Evolutionary conservation across 2,113 vertebrate genomes (phyloP), one percentile per base, ranked within the genome.

Genomic region (Raphicerus campestris): DNA sequence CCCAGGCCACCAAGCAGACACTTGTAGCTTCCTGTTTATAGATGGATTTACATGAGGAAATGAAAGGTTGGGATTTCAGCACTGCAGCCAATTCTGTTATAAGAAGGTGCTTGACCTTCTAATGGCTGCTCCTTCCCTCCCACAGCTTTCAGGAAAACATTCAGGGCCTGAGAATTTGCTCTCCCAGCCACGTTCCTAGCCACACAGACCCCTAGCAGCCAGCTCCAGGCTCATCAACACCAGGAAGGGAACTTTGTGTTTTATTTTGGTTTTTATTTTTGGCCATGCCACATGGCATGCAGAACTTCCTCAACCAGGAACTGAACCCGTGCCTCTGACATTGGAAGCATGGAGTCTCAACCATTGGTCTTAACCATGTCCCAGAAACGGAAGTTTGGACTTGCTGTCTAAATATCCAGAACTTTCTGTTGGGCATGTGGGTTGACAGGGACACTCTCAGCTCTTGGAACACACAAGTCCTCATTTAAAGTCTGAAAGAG

Each of bases 191-290:
- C 5, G 16, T 24, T 26, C 26, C 35, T 26, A 1, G 39, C 22
- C 13, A 4, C 1, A 15, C 42, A 6, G 75, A 22, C 16, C 47
- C 32, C n/a, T 28, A 1, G n/a, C 60, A 78, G 45, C 19, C 19
- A 1, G 0, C 26, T 22, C 45, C 47, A 9, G 0, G 32, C 89
- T 15, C 3, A 4, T 56, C 19, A 2, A 5, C 3, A 4, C 30
- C 19, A 61, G 73, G 60, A 60, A 49, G 83, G 77, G 77, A 80
- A 80, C 17, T 51, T 11, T 49, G 28, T 11, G 28, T 11, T 51
- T 51, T 51, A 45, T 45, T 77, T 75, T 24, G 6, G 63, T 20
- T 66, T 66, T 35, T 45, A 15, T 42, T 7, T 49, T n/a, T 32
- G 47, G 47, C 77, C 10, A 32, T 6, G 30, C 45, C 30, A 20